A percentile compares a stretch with the other conserved stretches of the same genome.
phyloP scores from a whole-genome alignment of 1,140 invertebrate species.

The Aphis craccivora region DNA sequence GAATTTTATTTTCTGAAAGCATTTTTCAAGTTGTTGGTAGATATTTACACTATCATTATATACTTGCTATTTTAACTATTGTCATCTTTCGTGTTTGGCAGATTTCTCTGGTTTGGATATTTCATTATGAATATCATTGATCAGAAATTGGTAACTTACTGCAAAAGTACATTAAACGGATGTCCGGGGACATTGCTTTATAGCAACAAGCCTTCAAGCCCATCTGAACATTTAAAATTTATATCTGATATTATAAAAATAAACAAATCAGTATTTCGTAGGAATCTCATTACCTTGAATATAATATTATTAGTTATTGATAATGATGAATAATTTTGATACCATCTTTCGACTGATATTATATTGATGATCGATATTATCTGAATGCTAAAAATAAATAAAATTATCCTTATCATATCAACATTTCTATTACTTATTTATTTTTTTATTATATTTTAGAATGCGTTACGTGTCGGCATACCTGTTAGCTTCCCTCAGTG shows the following conservation, averaged over 20 bases:
- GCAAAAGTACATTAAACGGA: constrained; percentile 20
- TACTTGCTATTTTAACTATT: not conserved
- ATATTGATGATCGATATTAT: not conserved
- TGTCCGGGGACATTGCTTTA: constrained; percentile 48
- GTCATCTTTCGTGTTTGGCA: not conserved
- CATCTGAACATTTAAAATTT: not conserved
- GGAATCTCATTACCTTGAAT: not conserved
- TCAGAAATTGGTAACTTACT: constrained; percentile 46
- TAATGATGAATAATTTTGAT: constrained; percentile 34
- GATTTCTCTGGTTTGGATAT: constrained; percentile 26
- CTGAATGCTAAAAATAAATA: not conserved
- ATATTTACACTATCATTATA: too few relatives aligned
- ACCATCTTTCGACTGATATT: constrained; percentile 41
- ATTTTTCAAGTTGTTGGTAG: too few relatives aligned
- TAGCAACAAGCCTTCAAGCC: constrained; percentile 51
- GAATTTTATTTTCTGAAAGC: not conserved
- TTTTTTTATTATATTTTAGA: constrained; percentile 65
- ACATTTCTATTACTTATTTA: not conserved
- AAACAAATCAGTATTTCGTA: too few relatives aligned
- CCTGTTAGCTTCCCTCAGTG: constrained; percentile 89
- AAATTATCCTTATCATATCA: too few relatives aligned
- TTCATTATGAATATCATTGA: not conserved
- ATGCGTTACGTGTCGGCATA: constrained; percentile 99
- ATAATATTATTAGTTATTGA: too few relatives aligned
- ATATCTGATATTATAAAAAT: not conserved